Evolutionary conservation across 2,888 invertebrate species (phyloP), one percentile per base, ranked within the genome.

Genomic region (Venusia cambrica): DNA sequence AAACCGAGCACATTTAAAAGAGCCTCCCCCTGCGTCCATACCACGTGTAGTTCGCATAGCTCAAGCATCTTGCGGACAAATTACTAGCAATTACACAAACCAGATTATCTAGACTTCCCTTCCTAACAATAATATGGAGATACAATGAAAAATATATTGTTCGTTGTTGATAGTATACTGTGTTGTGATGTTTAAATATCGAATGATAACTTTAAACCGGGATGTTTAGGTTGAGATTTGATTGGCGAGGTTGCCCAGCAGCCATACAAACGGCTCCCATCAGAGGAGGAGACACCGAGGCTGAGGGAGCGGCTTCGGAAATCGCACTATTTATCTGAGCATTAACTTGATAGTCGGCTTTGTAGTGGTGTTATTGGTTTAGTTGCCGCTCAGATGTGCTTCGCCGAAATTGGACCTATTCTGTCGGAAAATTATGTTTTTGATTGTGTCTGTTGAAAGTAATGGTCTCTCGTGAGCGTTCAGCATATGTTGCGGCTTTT

Each of bases 191-290:
- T 41, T 53, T 45, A 53, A 55, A 52, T 53, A 57, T 46, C 45
- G 22, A 63, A 73, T 68, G 52, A 58, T 55, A 54, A 49, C 71
- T 62, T 54, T 73, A 69, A 59, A 51, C 38, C 43, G 7, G 34
- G 30, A 38, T 21, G 39, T 55, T 72, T 77, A 63, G 68, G 73
- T 71, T 43, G 63, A 53, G 49, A 67, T 64, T 76, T 48, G 54
- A 49, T 51, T 46, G 48, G 19, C 28, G 35, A 54, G 57, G 49
- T 61, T 54, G 50, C 63, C 59, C 59, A 62, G 68, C 64, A 73
- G 72, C 76, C 59, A 68, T 76, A 81, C 80, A 81, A 78, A 83
- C 81, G 77, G 71, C 67, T 68, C 66, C 63, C 70, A 71, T 72
- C 72, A 66, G 52, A 48, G 54, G 54, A 61, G 63, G 53, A 50